Percentiles rank a stretch among this genome's conserved stretches.
phyloP scores from a whole-genome alignment of 2,113 vertebrate species.

The Chaenocephalus aceratus region DNA sequence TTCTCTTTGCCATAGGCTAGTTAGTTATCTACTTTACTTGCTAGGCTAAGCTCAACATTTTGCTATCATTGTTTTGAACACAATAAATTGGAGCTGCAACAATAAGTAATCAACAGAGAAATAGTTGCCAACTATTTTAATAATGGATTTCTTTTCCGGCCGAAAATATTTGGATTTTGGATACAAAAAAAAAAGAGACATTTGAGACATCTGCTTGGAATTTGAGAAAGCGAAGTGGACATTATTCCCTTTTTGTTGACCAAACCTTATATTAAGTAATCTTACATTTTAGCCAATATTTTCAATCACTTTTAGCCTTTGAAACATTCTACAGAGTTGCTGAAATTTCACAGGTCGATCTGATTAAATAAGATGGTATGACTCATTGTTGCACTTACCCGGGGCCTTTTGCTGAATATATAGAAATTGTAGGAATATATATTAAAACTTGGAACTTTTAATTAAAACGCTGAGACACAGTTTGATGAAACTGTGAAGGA shows the following conservation, averaged over 20 bases:
- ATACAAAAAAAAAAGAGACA: too few relatives aligned
- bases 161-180: too few relatives aligned
- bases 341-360: neutral
- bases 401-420: neutral
- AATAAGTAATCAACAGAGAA: neutral
- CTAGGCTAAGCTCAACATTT: neutral
- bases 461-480: neutral
- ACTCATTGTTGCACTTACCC: neutral
- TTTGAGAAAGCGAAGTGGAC: too few relatives aligned
- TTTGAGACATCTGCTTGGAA: too few relatives aligned
- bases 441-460: constrained; percentile 1
- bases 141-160: too few relatives aligned
- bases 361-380: neutral
- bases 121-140: neutral
- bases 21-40: neutral
- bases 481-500: neutral
- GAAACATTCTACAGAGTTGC: neutral
- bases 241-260: too few relatives aligned
- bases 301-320: too few relatives aligned
- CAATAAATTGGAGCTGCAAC: neutral
- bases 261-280: too few relatives aligned
- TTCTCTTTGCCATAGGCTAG: neutral
- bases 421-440: neutral
- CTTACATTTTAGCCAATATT: neutral
- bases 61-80: neutral